Evolutionary conservation across 1,140 invertebrate species (phyloP).

Genomic region (Calliphora vicina): DNA sequence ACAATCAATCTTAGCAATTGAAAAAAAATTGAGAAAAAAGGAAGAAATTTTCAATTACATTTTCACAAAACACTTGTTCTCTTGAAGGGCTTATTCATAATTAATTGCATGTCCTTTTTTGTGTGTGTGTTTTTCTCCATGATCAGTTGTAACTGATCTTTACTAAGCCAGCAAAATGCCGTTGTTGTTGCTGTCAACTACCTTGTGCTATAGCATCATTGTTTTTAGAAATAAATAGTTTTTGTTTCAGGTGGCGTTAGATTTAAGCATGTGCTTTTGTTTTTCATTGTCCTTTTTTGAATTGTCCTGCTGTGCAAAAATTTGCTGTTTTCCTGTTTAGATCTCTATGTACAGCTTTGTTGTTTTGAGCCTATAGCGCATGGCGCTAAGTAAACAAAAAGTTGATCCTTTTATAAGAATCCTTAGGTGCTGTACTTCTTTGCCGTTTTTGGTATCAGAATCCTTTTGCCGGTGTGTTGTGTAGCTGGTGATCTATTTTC

Average conservation of each 20-base stretch:
- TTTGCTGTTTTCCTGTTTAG: neutral
- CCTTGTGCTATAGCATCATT: neutral
- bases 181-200: neutral
- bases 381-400: conserved; percentile 28
- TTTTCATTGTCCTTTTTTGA: neutral
- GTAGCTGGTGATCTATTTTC: conserved; percentile 20
- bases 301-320: conserved; percentile 12
- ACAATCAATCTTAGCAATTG: conserved; percentile 12
- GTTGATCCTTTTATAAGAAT: conserved; percentile 5
- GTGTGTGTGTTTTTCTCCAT: neutral
- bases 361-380: neutral
- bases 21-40: neutral
- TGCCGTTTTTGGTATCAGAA: neutral
- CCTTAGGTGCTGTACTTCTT: neutral
- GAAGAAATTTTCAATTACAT: neutral
- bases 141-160: neutral
- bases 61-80: conserved; percentile 28
- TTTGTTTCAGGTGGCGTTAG: conserved; percentile 29
- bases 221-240: neutral
- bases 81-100: conserved; percentile 28
- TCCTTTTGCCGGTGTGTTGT: conserved; percentile 1
- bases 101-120: conserved; percentile 32
- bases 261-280: conserved; percentile 19
- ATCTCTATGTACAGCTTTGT: neutral
- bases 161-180: neutral